Percentiles rank a stretch among this genome's conserved stretches.
Evolutionary conservation across 2,888 invertebrate species (phyloP).

Genomic region (Yponomeuta sedellus): DNA sequence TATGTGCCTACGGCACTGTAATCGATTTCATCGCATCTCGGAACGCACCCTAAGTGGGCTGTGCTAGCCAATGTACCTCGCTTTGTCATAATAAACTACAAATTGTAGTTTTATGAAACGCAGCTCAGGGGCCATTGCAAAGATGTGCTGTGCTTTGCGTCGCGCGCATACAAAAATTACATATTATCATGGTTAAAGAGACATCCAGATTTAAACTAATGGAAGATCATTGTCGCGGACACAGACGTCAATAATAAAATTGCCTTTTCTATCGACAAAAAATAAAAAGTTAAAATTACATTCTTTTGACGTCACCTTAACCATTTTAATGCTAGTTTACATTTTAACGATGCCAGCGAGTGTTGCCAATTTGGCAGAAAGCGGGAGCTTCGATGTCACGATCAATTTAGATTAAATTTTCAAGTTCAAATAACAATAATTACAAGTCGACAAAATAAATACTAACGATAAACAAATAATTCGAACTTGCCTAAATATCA

Average conservation of each 20-base stretch:
- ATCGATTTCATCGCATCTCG: no score
- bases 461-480: neutral
- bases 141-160: neutral
- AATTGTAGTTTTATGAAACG: no score
- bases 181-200: slow-evolving; percentile 5
- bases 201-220: slow-evolving; percentile 10
- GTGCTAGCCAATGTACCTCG: no score
- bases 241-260: slow-evolving; percentile 13
- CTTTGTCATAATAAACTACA: no score
- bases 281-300: neutral
- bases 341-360: slow-evolving; percentile 28
- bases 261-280: neutral
- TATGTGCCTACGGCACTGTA: no score
- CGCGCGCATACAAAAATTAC: neutral
- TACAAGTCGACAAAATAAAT: slow-evolving; percentile 3
- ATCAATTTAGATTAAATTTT: slow-evolving; percentile 29
- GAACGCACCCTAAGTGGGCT: no score
- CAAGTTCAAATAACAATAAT: slow-evolving; percentile 31
- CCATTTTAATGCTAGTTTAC: slow-evolving; percentile 25
- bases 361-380: slow-evolving; percentile 47
- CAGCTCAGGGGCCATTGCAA: neutral
- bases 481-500: neutral
- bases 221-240: slow-evolving; percentile 12
- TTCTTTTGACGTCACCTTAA: slow-evolving; percentile 35
- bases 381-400: slow-evolving; percentile 32